Evolutionary conservation across 2,888 invertebrate genomes (phyloP), one percentile per base, ranked within the genome.

Genomic region (Catocala nupta): DNA sequence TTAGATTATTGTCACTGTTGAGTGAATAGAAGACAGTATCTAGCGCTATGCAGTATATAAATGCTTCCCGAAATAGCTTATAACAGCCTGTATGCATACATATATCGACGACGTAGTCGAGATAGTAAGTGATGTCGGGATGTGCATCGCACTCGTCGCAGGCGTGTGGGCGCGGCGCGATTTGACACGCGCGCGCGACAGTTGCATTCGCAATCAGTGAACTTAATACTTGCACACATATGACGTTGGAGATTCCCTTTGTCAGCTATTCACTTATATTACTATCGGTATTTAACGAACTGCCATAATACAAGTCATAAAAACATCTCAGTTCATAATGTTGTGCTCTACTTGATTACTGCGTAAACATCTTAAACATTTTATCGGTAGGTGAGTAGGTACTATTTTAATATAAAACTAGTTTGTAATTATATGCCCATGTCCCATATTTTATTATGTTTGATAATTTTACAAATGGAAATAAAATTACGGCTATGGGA

Each of bases 121-220:
- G 70, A 70, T 72, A 67, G 55, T 57, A 65, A 68, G 51, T 68
- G 63, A 54, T 64, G 66, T 63, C 60, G 62, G 53, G 71, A 71
- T 66, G 69, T 53, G 63, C 57, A 48, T 25, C 25, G 25, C 25
- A 25, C 25, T 25, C 25, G 25, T 25, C 25, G 25, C 25, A 25
- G 16, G 25, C 55, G 58, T 58, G 90, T 91, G 90, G 90, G 91
- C 79, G 86, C 79, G 71, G 66, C 71, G 72, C 88, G 88, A 92
- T 93, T 91, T 88, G 91, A 91, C 89, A 92, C 89, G 91, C 89
- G 86, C 81, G 72, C 76, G 87, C 84, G 88, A 88, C 90, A 87
- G 86, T 88, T 85, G 88, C 84, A 84, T 86, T 89, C 77, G 88
- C 88, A 90, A 90, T 91, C 90, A 89, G 84, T 77, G 77, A 76